Evolutionary conservation across 2,888 invertebrate species (phyloP).

Genomic region (Drosophila mettleri): DNA sequence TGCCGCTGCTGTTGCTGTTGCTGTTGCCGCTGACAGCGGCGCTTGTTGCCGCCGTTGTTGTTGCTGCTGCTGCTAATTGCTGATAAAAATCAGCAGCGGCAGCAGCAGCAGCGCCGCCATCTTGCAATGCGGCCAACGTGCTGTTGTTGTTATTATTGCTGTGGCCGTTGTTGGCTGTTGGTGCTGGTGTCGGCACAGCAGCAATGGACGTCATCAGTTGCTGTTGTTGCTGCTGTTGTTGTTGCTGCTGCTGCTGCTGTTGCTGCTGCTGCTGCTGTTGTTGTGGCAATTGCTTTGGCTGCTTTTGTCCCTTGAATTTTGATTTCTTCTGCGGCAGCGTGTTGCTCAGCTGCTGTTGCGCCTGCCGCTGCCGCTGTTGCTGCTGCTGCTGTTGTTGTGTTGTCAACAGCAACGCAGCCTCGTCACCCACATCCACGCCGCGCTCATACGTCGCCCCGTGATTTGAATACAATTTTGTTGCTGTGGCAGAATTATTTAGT

Average conservation of each 20-base stretch:
- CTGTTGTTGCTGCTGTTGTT: slow-evolving; percentile 50
- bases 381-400: slow-evolving; percentile 56
- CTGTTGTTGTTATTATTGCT: slow-evolving; percentile 48
- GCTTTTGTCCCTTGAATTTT: slow-evolving; percentile 82
- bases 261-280: slow-evolving; percentile 43
- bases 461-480: slow-evolving; percentile 77
- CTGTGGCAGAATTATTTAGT: slow-evolving; percentile 26
- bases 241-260: slow-evolving; percentile 48
- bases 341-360: slow-evolving; percentile 56
- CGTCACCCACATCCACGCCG: slow-evolving; percentile 82
- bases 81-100: slow-evolving; percentile 70
- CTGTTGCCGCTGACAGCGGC: slow-evolving; percentile 8
- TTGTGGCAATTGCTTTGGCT: slow-evolving; percentile 80
- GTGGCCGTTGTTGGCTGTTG: slow-evolving; percentile 41
- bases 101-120: slow-evolving; percentile 75
- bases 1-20: slow-evolving; percentile 27
- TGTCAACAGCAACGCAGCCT: slow-evolving; percentile 66
- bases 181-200: slow-evolving; percentile 54
- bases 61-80: slow-evolving; percentile 72
- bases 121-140: slow-evolving; percentile 69
- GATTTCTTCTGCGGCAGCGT: slow-evolving; percentile 81
- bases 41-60: slow-evolving; percentile 31
- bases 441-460: slow-evolving; percentile 76
- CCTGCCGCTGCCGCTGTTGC: slow-evolving; percentile 50
- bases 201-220: slow-evolving; percentile 73